Conservation (phyloP, 2,113 vertebrate genomes). For the Campylorhamphus procurvoides region DNA sequence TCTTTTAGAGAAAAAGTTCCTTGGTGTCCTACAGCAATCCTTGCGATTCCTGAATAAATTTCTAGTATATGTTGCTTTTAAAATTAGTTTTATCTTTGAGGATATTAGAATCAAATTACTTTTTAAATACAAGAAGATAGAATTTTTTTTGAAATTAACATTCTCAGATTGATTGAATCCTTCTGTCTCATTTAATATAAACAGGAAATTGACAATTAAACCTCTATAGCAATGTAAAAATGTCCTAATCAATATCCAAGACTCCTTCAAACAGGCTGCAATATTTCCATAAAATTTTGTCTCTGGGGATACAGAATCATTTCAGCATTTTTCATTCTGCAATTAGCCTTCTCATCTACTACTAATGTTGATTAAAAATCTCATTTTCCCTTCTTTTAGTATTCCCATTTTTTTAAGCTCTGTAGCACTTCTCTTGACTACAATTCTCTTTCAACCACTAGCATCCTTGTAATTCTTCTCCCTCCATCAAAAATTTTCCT, state of each 20-base stretch:
- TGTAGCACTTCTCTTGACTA: background rate
- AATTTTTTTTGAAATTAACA: background rate
- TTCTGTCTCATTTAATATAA: background rate
- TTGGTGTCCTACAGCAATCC: background rate
- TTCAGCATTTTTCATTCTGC: background rate
- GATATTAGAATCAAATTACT: background rate
- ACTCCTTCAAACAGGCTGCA: background rate
- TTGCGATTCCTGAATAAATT: background rate
- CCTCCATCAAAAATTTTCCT: background rate
- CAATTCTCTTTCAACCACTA: background rate
- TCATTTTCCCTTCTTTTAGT: background rate
- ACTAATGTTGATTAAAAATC: background rate
- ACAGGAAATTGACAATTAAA: background rate
- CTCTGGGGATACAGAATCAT: background rate
- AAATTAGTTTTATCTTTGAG: background rate
- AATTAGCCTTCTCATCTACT: background rate
- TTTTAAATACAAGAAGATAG: background rate
- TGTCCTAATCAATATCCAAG: background rate
- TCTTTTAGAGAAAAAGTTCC: background rate
- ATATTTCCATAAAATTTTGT: background rate
- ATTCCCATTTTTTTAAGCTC: background rate
- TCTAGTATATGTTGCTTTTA: accelerated
- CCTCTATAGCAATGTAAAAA: background rate
- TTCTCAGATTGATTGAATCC: background rate
- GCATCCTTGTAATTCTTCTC: background rate